These are phyloP conservation scores for Rhynchonycteris naso DNA, from an alignment of 2,797 vertebrate species.

Conservation along the genomic window DNA sequence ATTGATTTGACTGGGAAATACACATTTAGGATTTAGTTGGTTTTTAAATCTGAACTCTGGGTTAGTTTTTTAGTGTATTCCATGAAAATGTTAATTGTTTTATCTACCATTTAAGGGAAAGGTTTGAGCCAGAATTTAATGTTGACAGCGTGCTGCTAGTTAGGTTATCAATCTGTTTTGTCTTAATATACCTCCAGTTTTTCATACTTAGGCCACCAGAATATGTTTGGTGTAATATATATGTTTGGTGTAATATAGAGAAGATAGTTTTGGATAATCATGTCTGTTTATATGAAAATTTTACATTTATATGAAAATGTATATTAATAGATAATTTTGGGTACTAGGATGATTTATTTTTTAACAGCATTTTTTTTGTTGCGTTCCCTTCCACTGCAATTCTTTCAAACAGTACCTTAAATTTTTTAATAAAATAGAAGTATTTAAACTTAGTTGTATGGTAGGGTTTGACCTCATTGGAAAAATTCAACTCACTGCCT, in stretches of 20 bases:
- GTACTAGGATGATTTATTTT: slow-evolving; percentile 12
- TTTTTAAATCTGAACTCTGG: neutral
- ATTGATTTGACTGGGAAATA: neutral
- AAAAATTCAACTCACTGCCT: neutral
- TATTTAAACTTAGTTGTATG: neutral
- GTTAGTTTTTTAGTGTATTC: slow-evolving; percentile 26
- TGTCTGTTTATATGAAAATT: neutral
- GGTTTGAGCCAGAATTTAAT: slow-evolving; percentile 4
- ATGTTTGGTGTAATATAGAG: neutral
- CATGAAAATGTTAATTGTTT: neutral
- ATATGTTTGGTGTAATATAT: neutral
- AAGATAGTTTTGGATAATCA: slow-evolving; percentile 18
- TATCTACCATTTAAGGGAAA: neutral
- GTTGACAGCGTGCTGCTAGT: neutral
- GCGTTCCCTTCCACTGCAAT: neutral
- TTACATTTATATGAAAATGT: neutral
- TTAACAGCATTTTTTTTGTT: neutral
- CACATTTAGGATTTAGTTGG: neutral
- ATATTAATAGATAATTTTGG: neutral
- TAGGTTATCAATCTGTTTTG: neutral
- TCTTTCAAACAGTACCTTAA: neutral
- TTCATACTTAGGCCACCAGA: neutral
- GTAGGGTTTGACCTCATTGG: neutral
- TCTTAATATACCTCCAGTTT: neutral
- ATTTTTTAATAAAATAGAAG: neutral